Conservation (phyloP, 1,140 invertebrate genomes). For the Apolygus lucorum region DNA sequence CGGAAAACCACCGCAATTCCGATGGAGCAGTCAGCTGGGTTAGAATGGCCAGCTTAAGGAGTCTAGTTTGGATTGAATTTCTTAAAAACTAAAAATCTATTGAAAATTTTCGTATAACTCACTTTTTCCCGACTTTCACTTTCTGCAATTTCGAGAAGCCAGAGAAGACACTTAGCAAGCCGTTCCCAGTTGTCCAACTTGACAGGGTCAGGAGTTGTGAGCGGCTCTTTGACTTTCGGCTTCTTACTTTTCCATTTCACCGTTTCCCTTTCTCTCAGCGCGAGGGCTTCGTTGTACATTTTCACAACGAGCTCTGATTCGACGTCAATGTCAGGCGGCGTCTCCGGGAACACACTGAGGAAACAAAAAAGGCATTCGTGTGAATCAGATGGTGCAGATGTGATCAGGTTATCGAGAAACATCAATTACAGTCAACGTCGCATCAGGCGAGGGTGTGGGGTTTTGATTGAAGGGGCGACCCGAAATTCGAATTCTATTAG, state of each 20-base stretch:
- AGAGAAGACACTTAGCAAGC: slow-evolving; percentile 23
- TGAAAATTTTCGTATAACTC: not conserved
- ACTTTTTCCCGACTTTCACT: slow-evolving; percentile 25
- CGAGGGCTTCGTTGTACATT: slow-evolving; percentile 23
- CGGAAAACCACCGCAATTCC: no score
- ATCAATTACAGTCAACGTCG: no score
- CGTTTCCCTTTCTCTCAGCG: slow-evolving; percentile 15
- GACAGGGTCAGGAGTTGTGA: not conserved
- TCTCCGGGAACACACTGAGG: slow-evolving; percentile 5
- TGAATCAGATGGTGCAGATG: no score
- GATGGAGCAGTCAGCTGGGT: no score
- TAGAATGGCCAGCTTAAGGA: not conserved
- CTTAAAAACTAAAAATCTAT: not conserved
- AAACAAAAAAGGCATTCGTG: not conserved
- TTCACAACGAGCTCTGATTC: slow-evolving; percentile 2
- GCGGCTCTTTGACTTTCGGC: not conserved
- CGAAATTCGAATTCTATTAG: no score
- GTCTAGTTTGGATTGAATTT: not conserved
- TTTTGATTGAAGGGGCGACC: no score
- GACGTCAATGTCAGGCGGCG: not conserved
- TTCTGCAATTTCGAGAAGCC: slow-evolving; percentile 21
- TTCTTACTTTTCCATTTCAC: slow-evolving; percentile 17
- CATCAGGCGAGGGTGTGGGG: no score
- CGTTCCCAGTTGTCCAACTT: slow-evolving; percentile 25
- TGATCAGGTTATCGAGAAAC: no score